Evolutionary conservation across 2,113 vertebrate genomes (phyloP), one percentile per base, ranked within the genome.

Genomic region (Capra hircus): DNA sequence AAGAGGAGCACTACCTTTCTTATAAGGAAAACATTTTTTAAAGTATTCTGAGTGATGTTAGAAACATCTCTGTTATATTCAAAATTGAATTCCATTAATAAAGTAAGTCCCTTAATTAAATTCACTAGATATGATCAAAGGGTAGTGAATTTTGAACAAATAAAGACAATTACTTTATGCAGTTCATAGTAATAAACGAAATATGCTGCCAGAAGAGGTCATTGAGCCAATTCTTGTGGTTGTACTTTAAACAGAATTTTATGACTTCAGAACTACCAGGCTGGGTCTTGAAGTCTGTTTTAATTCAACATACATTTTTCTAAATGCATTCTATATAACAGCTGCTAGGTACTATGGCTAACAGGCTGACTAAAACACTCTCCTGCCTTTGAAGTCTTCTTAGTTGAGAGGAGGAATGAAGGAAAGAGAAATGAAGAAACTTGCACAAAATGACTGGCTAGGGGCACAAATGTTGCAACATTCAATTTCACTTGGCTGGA

Each of bases 61-160:
- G 43, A 85, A 87, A 77, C 7, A 93, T 55, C 6, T 88, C 43
- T 57, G 48, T 62, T 93, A 77, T 48, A 23, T 55, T 85, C 25
- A 95, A 93, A 98, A 60, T 23, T 88, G 16, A 87, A 71, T 87
- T 85, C 40, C 19, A 52, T 33, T 95, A 86, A 85, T n/a, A 91
- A 28, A 93, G 33, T 27, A 94, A 62, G 25, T 40, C 62, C 28
- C 8, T 86, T 96, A 97, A 90, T 82, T 94, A 17, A 93, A 33
- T 95, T 97, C 14, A 91, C 50, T 52, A 95, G 60, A 96, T 82
- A 19, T 77, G 45, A 87, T 85, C 96, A 96, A 95, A 96, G 40
- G 64, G 91, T 81, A 94, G 17, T 86, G 55, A 71, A 93, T 92
- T 97, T 97, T 97, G 84, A 96, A 97, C 52, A 97, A 97, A 93